Conservation (phyloP, 2,888 invertebrate species). For the Celastrina argiolus region DNA sequence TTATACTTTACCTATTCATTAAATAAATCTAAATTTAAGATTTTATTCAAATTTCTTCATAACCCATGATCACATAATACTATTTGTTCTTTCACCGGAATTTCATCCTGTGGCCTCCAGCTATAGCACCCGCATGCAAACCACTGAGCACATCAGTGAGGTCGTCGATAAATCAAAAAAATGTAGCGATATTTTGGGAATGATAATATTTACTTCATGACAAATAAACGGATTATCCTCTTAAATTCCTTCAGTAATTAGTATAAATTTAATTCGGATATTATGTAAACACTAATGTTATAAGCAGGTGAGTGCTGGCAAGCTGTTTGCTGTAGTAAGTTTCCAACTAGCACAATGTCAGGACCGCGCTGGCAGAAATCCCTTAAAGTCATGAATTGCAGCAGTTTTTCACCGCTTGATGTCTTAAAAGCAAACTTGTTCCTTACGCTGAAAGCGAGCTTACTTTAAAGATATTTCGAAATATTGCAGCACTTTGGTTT, state of each 20-base stretch:
- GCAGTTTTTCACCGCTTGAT: conserved; percentile 19
- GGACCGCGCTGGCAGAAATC: conserved; percentile 12
- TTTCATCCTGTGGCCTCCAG: no score
- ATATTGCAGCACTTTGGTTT: not conserved
- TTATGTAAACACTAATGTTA: not conserved
- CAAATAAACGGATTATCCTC: not conserved
- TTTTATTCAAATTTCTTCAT: no score
- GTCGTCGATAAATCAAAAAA: not conserved
- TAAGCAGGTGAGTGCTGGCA: not conserved
- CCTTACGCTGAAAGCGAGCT: conserved; percentile 6
- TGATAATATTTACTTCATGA: not conserved
- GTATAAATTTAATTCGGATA: not conserved
- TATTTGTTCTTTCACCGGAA: no score
- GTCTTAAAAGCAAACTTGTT: conserved; percentile 10
- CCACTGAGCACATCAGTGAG: no score
- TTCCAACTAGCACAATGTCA: conserved; percentile 13
- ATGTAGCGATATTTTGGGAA: not conserved
- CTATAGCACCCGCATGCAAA: no score
- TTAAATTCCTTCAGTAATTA: conserved; percentile 1
- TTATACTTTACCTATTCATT: no score
- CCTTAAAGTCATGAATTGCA: conserved; percentile 21
- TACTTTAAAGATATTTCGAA: not conserved
- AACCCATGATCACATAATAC: no score
- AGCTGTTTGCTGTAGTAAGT: conserved; percentile 15
- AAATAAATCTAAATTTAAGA: no score